Evolutionary conservation across 2,113 vertebrate genomes (phyloP).

Genomic region (Oryctolagus cuniculus): mOryCun1.1 NC_091433.1:69982501-69983000

Average conservation of each 20-base stretch:
- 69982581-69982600: neutral
- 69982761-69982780: neutral
- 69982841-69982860: conserved; percentile 10
- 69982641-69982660: neutral
- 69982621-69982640: no score
- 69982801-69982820: neutral
- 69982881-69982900: neutral
- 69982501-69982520: neutral
- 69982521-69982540: neutral
- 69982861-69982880: neutral
- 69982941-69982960: neutral
- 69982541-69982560: no score
- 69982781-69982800: neutral
- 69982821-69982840: neutral
- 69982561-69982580: neutral
- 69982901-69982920: neutral
- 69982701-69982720: neutral
- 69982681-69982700: no score
- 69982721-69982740: neutral
- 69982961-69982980: neutral
- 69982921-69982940: neutral
- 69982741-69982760: neutral
- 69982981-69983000: neutral
- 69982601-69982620: neutral
- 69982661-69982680: neutral